Base-by-base conservation (phyloP, 2,113 vertebrate species). In the Sinosuthora webbiana region DNA sequence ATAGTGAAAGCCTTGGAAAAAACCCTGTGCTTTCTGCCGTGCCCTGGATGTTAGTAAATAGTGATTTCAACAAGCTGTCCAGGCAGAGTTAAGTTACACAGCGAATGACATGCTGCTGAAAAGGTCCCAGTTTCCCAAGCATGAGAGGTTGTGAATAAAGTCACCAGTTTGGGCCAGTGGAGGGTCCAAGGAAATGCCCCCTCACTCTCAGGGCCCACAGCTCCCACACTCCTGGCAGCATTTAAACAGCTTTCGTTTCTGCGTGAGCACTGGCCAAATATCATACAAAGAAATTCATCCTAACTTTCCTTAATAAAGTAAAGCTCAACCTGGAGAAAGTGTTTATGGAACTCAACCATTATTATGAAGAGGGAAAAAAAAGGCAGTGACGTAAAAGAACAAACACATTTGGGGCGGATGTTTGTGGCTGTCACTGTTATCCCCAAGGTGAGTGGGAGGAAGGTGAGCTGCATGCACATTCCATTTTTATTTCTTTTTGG, bases 401-500 rank as follows among this genome's bases (percentile, higher is more conserved):
- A 85, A 88, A 76, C 62, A 60, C 68, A 65, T 10, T 70, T 4
- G 28, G 12, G 33, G 53, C 1, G 22, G 25, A 73, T 35, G 52
- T 81, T 86, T 20, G 14, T 74, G 53, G 59, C 83, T 92, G 80
- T 53, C 17, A 4, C 42, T 39, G 57, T 31, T 74, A 39, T 63
- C 53, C 70, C 82, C 65, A 60, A 82, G 56, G 63, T 82, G 87
- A 94, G 74, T 59, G 57, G 52, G 62, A 95, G 95, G 82, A 35
- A 73, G 76, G 69, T 79, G 50, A 89, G 52, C 73, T 35, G 64
- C 6, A 0, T 49, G 74, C 44, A 39, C 11, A 77, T 69, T 89
- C 63, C 82, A 20, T 56, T 83, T 87, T 94, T 96, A 75, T 62
- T 83, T 60, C 79, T 69, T 94, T 88, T 89, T 89, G 80, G 87